Evolutionary conservation across 2,113 vertebrate species (phyloP).

Genomic region (Synchiropus splendidus): DNA sequence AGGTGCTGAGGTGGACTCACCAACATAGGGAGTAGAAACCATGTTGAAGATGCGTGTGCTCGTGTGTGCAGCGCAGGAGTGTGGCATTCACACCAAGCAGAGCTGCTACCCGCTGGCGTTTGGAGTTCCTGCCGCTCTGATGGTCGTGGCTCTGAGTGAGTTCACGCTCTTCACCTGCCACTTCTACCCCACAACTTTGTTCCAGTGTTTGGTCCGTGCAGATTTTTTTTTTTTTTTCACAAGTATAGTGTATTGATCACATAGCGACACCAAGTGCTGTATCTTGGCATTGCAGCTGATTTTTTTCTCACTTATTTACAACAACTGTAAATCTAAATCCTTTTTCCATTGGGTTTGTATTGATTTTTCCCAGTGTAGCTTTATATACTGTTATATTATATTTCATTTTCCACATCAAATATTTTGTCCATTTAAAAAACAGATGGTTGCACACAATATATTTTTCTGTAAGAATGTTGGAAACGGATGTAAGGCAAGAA

Average conservation of each 20-base stretch:
- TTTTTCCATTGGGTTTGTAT: too few species aligned
- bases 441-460: not conserved
- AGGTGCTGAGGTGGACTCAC: slow-evolving; percentile 58
- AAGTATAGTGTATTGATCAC: too few species aligned
- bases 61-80: slow-evolving; percentile 69
- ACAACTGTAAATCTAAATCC: too few species aligned
- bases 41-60: not conserved
- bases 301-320: too few species aligned
- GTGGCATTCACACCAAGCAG: slow-evolving; percentile 73
- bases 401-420: too few species aligned
- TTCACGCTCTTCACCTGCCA: not conserved
- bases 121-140: slow-evolving; percentile 87
- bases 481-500: not conserved
- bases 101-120: slow-evolving; percentile 88
- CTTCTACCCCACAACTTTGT: not conserved
- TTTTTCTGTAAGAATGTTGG: too few species aligned
- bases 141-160: slow-evolving; percentile 84
- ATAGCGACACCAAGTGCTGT: too few species aligned
- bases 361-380: too few species aligned
- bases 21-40: not conserved
- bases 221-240: too few species aligned
- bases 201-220: not conserved
- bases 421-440: too few species aligned
- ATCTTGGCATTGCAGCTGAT: too few species aligned
- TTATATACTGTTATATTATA: too few species aligned